Evolutionary conservation across 2,888 invertebrate species (phyloP), one percentile per base, ranked within the genome.

Genomic region (Latrodectus hesperus): DNA sequence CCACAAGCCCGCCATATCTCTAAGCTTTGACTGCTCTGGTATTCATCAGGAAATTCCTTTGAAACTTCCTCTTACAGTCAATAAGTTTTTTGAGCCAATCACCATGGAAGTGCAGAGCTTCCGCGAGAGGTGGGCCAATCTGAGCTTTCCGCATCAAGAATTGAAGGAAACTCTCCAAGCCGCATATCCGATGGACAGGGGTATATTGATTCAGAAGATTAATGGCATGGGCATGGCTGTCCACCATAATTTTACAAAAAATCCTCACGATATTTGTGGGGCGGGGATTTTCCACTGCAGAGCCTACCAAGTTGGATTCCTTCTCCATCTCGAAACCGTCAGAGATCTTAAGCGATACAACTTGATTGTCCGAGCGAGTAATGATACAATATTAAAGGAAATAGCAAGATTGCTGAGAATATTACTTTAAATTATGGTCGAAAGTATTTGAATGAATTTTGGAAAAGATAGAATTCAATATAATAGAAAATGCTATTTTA

Each of bases 81-180:
- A 81, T 53, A 87, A 87, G 49, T 87, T 87, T 26, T 52, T 82
- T 10, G 73, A 81, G 38, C 86, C 86, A 12, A 8, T 53, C 22
- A 38, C n/a, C 22, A 72, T 87, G 72, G 67, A 17, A 12, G 22
- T 51, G 1, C 60, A 77, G 14, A 67, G 49, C 0, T 87, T 87
- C 26, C 17, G 52, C 16, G 9, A 9, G 9, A 64, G 67, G 16
- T 87, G 76, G 81, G 55, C 60, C 11, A 74, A 38, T n/a, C 55
- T 60, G 1, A 26, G 55, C 17, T 10, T 38, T 17, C 22, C 12
- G 4, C 14, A 60, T 4, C 65, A 67, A 1, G 71, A 81, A 49
- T 14, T 16, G n/a, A 11, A n/a, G 22, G 60, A 55, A 55, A 55
- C 53, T 10, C 72, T 87, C 51, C 22, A 53, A 8, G 72, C 77